Evolutionary conservation across 2,888 invertebrate species (phyloP), one percentile per base, ranked within the genome.

Genomic region (Hoplodrina ambigua): DNA sequence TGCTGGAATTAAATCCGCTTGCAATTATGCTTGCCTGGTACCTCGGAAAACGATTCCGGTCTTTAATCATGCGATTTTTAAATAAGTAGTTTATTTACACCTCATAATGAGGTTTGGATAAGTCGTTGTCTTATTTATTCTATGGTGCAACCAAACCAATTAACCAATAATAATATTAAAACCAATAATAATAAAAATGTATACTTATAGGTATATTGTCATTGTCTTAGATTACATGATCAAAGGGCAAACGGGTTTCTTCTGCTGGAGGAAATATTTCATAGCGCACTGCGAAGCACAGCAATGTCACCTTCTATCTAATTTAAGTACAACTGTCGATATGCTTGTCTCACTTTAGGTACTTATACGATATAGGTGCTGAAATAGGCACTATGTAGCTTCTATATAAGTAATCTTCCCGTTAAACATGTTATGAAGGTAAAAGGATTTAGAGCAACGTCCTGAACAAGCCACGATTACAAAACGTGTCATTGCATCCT

Each of bases 1-100:
- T 25, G 59, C 82, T 54, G 33, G 66, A 81, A 78, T 57, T 60
- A 78, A 78, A 78, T 78, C 78, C 78, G 61, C 72, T 78, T 81
- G 78, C 81, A 77, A 78, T 77, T 78, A 81, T 78, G 63, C 66
- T 71, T 13, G 50, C 72, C 78, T 78, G 46, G 72, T 78, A 81
- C 62, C 60, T 55, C 55, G 19, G 20, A 30, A 56, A 54, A 56
- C 46, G 55, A 62, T 65, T 63, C 65, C 59, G 37, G 55, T 66
- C 4, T 61, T 50, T 65, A 33, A 37, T 41, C 58, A 30, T 33
- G 52, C 11, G 6, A 50, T 19, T 37, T 68, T 50, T 33, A 44
- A 25, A 37, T 33, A 19, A 63, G 20, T 67, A 60, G 13, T 63
- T 46, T 74, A 20, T 52, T 33, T 46, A 33, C 5, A 11, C 15